These are phyloP conservation scores for Globodera ellingtonae DNA, from an alignment of 1,140 invertebrate genomes.

Conservation along the genomic window DNA sequence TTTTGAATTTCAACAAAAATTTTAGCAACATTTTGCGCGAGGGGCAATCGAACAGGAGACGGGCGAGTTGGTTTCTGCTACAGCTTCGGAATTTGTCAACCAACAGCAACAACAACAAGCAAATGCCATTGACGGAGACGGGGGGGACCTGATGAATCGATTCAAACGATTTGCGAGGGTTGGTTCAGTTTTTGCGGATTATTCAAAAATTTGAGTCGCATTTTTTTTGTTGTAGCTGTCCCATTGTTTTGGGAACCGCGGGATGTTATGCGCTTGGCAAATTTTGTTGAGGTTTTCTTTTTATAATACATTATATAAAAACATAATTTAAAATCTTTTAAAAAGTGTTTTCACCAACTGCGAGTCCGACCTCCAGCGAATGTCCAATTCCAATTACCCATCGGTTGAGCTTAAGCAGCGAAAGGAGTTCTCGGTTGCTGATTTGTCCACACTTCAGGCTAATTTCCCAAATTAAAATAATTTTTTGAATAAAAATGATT, in stretches of 20 bases:
- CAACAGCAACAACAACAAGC: neutral
- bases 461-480: neutral
- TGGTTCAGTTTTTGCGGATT: neutral
- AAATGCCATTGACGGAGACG: neutral
- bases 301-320: neutral
- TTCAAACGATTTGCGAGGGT: constrained; percentile 28
- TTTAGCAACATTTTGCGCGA: constrained; percentile 13
- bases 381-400: neutral
- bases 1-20: neutral
- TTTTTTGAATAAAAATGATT: neutral
- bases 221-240: constrained; percentile 9
- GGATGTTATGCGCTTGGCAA: constrained; percentile 13
- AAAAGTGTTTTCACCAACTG: neutral
- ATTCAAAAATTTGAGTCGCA: neutral
- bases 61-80: neutral
- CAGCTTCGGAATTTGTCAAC: neutral
- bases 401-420: neutral
- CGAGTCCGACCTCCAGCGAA: neutral
- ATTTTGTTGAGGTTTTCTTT: constrained; percentile 1
- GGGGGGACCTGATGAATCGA: neutral
- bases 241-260: constrained; percentile 27
- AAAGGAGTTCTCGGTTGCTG: neutral
- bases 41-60: constrained; percentile 21
- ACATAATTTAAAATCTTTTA: too few relatives aligned
- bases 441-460: neutral